Evolutionary conservation across 2,113 vertebrate genomes (phyloP).

Genomic region (Serinus canaria): DNA sequence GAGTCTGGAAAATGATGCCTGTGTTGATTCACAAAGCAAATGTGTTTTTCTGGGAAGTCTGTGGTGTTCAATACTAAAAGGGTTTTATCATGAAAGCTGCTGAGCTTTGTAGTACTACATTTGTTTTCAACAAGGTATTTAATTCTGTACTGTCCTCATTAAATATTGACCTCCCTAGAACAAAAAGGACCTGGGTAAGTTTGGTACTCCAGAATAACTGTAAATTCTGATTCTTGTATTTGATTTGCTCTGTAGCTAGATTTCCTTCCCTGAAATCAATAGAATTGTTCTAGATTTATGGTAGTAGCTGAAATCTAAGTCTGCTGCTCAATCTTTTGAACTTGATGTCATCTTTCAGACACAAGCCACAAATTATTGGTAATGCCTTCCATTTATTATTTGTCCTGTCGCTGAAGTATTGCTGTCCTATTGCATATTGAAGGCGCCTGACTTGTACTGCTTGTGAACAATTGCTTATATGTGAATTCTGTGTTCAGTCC

Average conservation of each 20-base stretch:
- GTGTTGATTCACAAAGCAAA: not conserved
- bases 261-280: not conserved
- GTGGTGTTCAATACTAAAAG: not conserved
- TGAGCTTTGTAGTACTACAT: not conserved
- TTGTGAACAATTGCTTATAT: conserved; percentile 25
- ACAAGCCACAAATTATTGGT: not conserved
- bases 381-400: not conserved
- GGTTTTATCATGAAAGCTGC: not conserved
- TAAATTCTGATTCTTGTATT: not conserved
- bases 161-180: conserved; percentile 18
- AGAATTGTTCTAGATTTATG: not conserved
- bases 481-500: conserved; percentile 22
- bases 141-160: not conserved
- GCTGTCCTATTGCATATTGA: conserved; percentile 6
- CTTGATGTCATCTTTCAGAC: not conserved
- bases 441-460: conserved; percentile 2
- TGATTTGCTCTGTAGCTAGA: not conserved
- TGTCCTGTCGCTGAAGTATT: conserved; percentile 24
- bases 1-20: not conserved
- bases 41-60: not conserved
- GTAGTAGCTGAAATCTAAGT: not conserved
- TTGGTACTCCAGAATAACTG: not conserved
- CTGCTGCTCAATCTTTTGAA: not conserved
- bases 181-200: conserved; percentile 26
- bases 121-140: not conserved